These are phyloP conservation scores for Hypsopygia costalis DNA, from an alignment of 2,888 invertebrate species.

Conservation along the genomic window DNA sequence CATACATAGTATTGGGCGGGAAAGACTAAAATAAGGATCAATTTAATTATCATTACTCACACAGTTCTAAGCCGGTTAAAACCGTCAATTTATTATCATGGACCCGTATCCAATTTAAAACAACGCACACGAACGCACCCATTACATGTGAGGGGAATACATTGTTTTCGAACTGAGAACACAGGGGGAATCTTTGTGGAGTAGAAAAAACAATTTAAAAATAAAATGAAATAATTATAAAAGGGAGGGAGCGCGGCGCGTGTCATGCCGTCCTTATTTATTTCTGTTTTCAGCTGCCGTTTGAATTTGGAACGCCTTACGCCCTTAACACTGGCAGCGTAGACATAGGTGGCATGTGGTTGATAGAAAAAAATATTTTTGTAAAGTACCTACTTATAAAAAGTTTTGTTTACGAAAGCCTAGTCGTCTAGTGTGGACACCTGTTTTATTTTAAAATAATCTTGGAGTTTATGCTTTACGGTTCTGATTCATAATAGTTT, in stretches of 20 bases:
- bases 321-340: constrained; percentile 26
- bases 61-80: constrained; percentile 66
- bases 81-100: constrained; percentile 78
- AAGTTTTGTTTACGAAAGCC: too few relatives aligned
- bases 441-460: too few relatives aligned
- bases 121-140: constrained; percentile 72
- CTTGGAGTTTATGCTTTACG: too few relatives aligned
- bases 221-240: constrained; percentile 79
- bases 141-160: constrained; percentile 59
- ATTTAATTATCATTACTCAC: constrained; percentile 78
- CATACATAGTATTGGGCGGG: constrained; percentile 26
- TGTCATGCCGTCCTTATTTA: constrained; percentile 72
- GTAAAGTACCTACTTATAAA: too few relatives aligned
- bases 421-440: too few relatives aligned
- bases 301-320: constrained; percentile 53
- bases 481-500: too few relatives aligned
- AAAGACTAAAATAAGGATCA: constrained; percentile 60
- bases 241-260: constrained; percentile 72
- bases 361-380: constrained; percentile 32
- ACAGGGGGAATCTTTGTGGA: constrained; percentile 71
- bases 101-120: constrained; percentile 81
- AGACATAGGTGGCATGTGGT: constrained; percentile 50
- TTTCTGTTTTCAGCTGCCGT: constrained; percentile 72
- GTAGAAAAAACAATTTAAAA: constrained; percentile 79
- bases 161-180: constrained; percentile 67